Evolutionary conservation across 2,797 vertebrate genomes (phyloP).

Genomic region (Urocyon cinereoargenteus): DNA sequence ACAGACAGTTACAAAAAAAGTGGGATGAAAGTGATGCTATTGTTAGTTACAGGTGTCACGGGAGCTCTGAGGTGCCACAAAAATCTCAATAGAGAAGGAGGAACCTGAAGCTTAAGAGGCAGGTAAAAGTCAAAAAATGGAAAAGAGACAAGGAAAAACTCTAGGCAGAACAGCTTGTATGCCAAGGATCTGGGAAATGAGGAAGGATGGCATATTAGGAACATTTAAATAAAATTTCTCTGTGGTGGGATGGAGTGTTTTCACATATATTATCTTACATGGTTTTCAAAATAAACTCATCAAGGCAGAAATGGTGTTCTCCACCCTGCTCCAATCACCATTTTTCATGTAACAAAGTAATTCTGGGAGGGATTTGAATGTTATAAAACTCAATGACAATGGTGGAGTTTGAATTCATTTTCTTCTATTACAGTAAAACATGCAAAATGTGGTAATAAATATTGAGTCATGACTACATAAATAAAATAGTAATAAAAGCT

Average conservation of each 20-base stretch:
- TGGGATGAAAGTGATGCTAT: not conserved
- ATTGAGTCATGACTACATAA: not conserved
- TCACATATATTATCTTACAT: not conserved
- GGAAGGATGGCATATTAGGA: not conserved
- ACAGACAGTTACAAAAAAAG: not conserved
- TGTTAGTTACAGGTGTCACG: not conserved
- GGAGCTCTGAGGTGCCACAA: not conserved
- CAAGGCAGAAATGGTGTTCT: not conserved
- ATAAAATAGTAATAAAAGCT: not conserved
- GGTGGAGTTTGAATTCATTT: not conserved
- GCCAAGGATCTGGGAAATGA: not conserved
- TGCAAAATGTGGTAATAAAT: not conserved
- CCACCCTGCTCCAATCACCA: rapidly evolving
- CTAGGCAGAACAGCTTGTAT: not conserved
- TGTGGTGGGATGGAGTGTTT: not conserved
- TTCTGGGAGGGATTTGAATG: not conserved
- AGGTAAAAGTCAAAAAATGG: not conserved
- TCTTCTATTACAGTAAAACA: not conserved
- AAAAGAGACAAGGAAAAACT: not conserved
- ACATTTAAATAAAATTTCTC: not conserved
- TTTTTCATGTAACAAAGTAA: not conserved
- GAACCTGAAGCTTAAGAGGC: not conserved
- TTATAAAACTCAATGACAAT: not conserved
- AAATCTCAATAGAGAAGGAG: not conserved
- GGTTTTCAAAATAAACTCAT: constrained; percentile 1